Evolutionary conservation across 2,888 invertebrate species (phyloP), one percentile per base, ranked within the genome.

Genomic region (Stramonita haemastoma): DNA sequence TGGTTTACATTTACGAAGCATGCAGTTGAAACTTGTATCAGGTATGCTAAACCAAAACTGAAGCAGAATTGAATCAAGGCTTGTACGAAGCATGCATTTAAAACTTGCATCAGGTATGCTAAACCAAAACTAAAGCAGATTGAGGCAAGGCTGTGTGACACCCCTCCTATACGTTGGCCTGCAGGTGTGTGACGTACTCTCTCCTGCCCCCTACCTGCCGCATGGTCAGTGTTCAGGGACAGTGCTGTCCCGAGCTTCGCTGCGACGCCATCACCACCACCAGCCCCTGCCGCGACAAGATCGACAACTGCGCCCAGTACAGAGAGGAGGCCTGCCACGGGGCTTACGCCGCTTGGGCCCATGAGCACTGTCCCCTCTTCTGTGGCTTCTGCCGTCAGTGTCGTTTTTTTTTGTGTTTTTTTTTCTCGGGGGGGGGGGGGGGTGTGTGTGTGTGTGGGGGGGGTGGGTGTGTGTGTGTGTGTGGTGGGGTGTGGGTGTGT

Each of bases 231-330:
- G 94, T 93, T n/a, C 93, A 93, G 83, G 93, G 93, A 22, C 86
- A 91, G 29, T 94, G 94, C 87, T 94, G 94, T 86, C 91, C 92
- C 91, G 91, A 92, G n/a, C 93, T 93, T 84, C 90, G 92, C 66
- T 93, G 93, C 87, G 90, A 90, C 26, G 91, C 92, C 17, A 86
- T 89, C 36, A 90, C 89, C 32, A 79, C 89, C 19, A 79, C 60
- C 66, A 81, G 56, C 19, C n/a, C 34, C 15, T 93, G 93, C 90
- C 87, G 87, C 0, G 93, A 93, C 88, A 92, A 90, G 79, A 60
- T 92, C 11, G 92, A 93, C 66, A 93, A 93, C 91, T 93, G 93
- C 89, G 90, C 81, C 4, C 91, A 91, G 89, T 92, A 91, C 84
- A 92, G 93, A 36, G 91, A 92, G 92, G 88, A 87, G 8, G 89